Conservation (phyloP, 2,888 invertebrate genomes). For the Tetranychus truncatus region DNA sequence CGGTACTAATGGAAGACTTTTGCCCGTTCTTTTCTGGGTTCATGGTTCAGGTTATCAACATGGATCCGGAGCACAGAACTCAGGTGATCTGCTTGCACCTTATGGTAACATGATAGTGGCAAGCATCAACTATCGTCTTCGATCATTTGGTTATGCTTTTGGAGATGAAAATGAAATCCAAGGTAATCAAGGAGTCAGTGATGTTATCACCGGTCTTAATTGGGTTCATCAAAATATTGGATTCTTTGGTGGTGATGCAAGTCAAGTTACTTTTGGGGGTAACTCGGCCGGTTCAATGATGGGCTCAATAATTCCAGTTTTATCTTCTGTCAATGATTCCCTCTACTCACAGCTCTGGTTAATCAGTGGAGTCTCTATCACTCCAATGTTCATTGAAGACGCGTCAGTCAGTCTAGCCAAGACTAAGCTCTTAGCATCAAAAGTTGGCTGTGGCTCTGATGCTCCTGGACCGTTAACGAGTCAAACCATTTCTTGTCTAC, state of each 20-base stretch:
- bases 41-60: slow-evolving; percentile 19
- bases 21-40: slow-evolving; percentile 20
- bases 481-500: too few species aligned
- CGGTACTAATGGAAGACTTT: not conserved
- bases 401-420: too few species aligned
- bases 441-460: too few species aligned
- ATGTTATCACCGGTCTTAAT: slow-evolving; percentile 15
- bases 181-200: slow-evolving; percentile 16
- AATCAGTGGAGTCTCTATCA: too few species aligned
- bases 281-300: slow-evolving; percentile 21
- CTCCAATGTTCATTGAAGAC: too few species aligned
- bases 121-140: slow-evolving; percentile 18
- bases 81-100: slow-evolving; percentile 10
- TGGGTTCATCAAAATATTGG: slow-evolving; percentile 21
- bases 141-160: slow-evolving; percentile 17
- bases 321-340: too few species aligned
- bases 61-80: slow-evolving; percentile 3
- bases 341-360: too few species aligned
- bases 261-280: slow-evolving; percentile 22
- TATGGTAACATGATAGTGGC: slow-evolving; percentile 14
- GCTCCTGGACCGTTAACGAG: too few species aligned
- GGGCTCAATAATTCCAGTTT: too few species aligned
- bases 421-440: too few species aligned
- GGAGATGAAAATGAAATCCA: not conserved
- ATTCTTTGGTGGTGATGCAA: slow-evolving; percentile 24